Evolutionary conservation across 2,888 invertebrate species (phyloP), one percentile per base, ranked within the genome.

Genomic region (Agrilus cyanescens): DNA sequence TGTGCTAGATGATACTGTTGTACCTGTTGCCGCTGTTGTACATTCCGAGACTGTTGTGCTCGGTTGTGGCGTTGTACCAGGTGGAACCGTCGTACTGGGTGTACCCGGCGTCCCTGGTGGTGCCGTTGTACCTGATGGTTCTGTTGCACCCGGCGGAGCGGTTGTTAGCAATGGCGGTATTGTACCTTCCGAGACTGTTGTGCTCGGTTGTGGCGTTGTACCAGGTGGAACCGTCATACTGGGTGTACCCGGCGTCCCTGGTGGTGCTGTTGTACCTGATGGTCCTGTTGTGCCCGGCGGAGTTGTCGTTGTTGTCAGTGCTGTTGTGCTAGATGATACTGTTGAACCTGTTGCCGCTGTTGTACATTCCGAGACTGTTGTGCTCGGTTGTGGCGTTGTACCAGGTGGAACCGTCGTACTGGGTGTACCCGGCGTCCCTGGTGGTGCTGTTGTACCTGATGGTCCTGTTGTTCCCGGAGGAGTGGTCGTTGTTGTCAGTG

Each of bases 181-280:
- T n/a, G 38, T 37, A 10, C 33, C 35, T 15, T 37, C 7, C 14
- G 29, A n/a, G 29, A 39, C 32, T 32, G 44, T 20, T 41, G n/a
- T n/a, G n/a, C n/a, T n/a, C n/a, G n/a, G n/a, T n/a, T n/a, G n/a
- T 20, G 48, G 32, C 31, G 37, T 31, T 13, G 7, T 29, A 13
- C 13, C 25, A 10, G 42, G 18, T 18, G 43, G 10, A 4, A n/a
- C n/a, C n/a, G n/a, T n/a, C 30, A 8, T 15, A n/a, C 16, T 20
- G 12, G 32, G 25, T 31, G 45, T 15, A 5, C 35, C 6, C 29
- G n/a, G 3, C 30, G 30, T 29, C 12, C 38, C 29, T 12, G n/a
- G n/a, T n/a, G n/a, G n/a, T n/a, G n/a, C n/a, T n/a, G 46, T n/a
- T n/a, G n/a, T n/a, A n/a, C n/a, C n/a, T 16, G 45, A 30, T n/a